Evolutionary conservation across 2,113 vertebrate genomes (phyloP).

Genomic region (Vanacampus margaritifer): DNA sequence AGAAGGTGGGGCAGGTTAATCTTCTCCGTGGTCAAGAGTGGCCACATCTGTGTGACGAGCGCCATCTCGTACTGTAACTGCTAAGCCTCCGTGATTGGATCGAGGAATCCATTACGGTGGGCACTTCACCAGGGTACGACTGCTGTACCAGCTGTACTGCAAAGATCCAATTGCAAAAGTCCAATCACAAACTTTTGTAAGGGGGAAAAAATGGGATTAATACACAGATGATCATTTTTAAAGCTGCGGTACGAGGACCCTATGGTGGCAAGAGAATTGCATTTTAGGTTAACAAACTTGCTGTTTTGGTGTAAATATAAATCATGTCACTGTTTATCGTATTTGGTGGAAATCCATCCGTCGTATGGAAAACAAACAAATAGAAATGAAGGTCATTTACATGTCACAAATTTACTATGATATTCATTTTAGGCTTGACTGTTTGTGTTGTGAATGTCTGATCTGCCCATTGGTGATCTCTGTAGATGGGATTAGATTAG

Average conservation of each 20-base stretch:
- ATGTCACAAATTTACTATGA: background rate
- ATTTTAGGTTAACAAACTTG: slow-evolving; percentile 7
- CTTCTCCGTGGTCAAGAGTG: slow-evolving; percentile 39
- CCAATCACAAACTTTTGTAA: background rate
- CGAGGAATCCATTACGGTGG: slow-evolving; percentile 18
- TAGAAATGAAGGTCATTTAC: background rate
- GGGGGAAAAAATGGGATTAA: slow-evolving; percentile 36
- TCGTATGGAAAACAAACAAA: background rate
- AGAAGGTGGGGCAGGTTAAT: slow-evolving; percentile 25
- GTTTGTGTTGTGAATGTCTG: background rate
- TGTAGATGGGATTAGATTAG: slow-evolving; percentile 58
- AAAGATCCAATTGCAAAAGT: slow-evolving; percentile 8
- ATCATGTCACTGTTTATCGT: background rate
- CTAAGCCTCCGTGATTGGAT: slow-evolving; percentile 66
- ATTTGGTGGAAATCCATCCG: background rate
- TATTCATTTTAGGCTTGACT: background rate
- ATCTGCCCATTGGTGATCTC: slow-evolving; percentile 30
- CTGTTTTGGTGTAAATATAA: background rate
- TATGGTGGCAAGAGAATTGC: background rate
- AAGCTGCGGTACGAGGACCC: slow-evolving; percentile 1
- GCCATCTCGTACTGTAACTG: slow-evolving; percentile 36
- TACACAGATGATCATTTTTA: slow-evolving; percentile 34
- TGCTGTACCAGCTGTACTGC: slow-evolving; percentile 10
- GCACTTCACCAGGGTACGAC: slow-evolving; percentile 34
- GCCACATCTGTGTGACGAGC: slow-evolving; percentile 64